These are phyloP conservation scores for Paragorgia papillata DNA, from an alignment of 92 coral and sea anemone genomes.

Conservation along the genomic window DNA sequence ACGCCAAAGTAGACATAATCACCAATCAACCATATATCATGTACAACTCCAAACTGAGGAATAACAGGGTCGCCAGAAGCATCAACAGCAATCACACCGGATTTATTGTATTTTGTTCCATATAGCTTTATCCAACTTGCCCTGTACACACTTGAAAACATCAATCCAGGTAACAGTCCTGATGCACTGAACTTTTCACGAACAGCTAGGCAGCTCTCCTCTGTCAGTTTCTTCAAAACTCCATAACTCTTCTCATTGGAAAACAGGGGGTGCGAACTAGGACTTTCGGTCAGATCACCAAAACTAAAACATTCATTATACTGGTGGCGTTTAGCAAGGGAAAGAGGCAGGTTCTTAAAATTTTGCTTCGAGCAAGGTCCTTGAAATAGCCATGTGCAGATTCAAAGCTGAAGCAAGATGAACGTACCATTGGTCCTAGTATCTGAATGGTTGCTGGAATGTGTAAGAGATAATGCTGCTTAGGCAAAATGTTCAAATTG, in stretches of 20 bases:
- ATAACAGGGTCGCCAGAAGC: slow-evolving; percentile 9
- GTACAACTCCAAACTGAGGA: background rate
- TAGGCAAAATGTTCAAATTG: slow-evolving; percentile 11
- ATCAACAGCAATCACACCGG: slow-evolving; percentile 11
- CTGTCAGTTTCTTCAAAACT: background rate
- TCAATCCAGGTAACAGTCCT: slow-evolving; percentile 11
- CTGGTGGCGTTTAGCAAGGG: slow-evolving; percentile 19
- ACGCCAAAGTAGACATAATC: slow-evolving; percentile 11
- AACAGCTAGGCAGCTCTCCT: background rate
- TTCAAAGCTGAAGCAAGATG: no score
- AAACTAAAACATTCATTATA: background rate
- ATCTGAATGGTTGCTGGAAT: slow-evolving; percentile 2
- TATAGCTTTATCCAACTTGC: no score
- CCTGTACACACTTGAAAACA: slow-evolving; percentile 3
- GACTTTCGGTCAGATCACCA: slow-evolving; percentile 8
- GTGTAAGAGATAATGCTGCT: slow-evolving; percentile 25
- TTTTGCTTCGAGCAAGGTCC: slow-evolving; percentile 27
- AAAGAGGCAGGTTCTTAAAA: slow-evolving; percentile 26
- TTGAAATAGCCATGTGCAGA: slow-evolving; percentile 31
- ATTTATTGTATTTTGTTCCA: slow-evolving; percentile 31
- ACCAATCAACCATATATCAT: background rate
- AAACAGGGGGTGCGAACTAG: slow-evolving; percentile 11
- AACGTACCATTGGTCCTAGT: no score
- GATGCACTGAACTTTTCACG: background rate
- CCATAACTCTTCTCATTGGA: background rate